Evolutionary conservation across 2,113 vertebrate genomes (phyloP), one percentile per base, ranked within the genome.

Genomic region (Maccullochella peelii): DNA sequence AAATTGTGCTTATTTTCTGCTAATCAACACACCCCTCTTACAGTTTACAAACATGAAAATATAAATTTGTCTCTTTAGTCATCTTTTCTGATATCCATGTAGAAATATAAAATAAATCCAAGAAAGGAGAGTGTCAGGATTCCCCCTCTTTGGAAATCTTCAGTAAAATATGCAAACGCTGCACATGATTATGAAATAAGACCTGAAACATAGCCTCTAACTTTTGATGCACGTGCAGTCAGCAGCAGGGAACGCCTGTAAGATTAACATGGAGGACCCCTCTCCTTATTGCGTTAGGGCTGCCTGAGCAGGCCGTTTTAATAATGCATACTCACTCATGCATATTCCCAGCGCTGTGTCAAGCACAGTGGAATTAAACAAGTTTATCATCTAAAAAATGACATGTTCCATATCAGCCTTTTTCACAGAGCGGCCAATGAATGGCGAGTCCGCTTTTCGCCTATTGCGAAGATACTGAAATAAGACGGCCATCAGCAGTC

Each of bases 311-410:
- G 88, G 68, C 80, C 25, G n/a, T 86, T 87, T 95, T 92, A 94
- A 95, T 94, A 93, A 94, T 95, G 89, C 90, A 94, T 88, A 89
- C 73, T 91, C 82, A 87, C 92, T 89, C 91, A 93, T 94, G 91
- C 76, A 93, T 91, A 93, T 93, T 90, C 86, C 86, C 84, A 72
- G 69, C 27, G 40, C 87, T 67, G 87, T 86, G 85, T 92, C 87
- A 92, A 92, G 87, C 86, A 85, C 76, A 86, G 86, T 77, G 79
- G 85, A 94, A 94, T 93, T 92, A 93, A 94, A 94, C 83, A 88
- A 89, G 87, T 94, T 92, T 88, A 94, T 94, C 90, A 94, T 92
- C 86, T 83, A 83, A 92, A 88, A 92, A 90, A 88, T 71, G 86
- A 91, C 83, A 88, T 23, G 54, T 81, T 92, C 84, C 81, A 80